Evolutionary conservation across 2,113 vertebrate genomes (phyloP).

Genomic region (Macrotis lagotis): DNA sequence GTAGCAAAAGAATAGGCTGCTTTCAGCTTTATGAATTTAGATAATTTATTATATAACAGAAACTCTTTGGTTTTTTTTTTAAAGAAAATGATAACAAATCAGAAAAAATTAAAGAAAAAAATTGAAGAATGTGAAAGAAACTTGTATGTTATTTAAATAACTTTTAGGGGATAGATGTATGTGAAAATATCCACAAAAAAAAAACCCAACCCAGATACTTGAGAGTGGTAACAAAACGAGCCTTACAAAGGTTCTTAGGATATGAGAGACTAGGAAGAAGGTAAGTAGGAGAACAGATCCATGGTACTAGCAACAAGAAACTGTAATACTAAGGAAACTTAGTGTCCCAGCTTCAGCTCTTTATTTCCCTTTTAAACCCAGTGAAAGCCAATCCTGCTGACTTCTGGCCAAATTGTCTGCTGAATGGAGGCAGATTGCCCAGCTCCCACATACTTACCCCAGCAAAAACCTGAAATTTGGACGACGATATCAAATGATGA

Average conservation of each 20-base stretch:
- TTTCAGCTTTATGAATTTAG: constrained; percentile 32
- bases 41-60: neutral
- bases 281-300: neutral
- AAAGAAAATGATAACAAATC: constrained; percentile 41
- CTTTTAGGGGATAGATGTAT: neutral
- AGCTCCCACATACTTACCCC: neutral
- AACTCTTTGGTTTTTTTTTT: constrained; percentile 26
- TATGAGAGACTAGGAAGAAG: neutral
- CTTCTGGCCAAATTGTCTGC: neutral
- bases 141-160: neutral
- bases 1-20: neutral
- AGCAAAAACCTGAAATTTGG: neutral
- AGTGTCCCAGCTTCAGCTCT: neutral
- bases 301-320: neutral
- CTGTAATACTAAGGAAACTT: neutral
- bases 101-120: constrained; percentile 9
- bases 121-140: neutral
- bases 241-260: neutral
- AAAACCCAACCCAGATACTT: neutral
- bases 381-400: neutral
- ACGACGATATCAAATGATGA: neutral
- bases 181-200: neutral
- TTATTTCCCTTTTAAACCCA: neutral
- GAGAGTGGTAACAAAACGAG: neutral
- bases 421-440: neutral